phyloP scores from a whole-genome alignment of 2,888 invertebrate species.

The Calliscelio sp. region DNA sequence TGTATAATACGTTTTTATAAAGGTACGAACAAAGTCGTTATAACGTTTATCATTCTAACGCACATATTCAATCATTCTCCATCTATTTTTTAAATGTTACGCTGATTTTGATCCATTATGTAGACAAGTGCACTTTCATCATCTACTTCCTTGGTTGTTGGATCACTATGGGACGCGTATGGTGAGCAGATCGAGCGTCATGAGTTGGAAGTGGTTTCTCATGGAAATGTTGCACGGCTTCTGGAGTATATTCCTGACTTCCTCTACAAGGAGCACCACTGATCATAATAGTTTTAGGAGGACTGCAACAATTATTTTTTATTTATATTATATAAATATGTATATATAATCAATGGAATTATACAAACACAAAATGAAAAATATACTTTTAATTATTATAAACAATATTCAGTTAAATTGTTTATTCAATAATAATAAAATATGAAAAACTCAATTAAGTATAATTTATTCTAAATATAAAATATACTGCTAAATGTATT shows the following conservation, averaged over 20 bases:
- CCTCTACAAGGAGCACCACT: conserved; percentile 93
- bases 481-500: too few relatives aligned
- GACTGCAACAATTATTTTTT: conserved; percentile 86
- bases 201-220: conserved; percentile 91
- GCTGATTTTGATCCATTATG: conserved; percentile 49
- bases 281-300: conserved; percentile 91
- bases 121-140: not conserved
- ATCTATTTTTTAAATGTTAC: conserved; percentile 44
- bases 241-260: conserved; percentile 95
- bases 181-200: conserved; percentile 87
- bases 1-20: not conserved
- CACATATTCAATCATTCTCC: conserved; percentile 43
- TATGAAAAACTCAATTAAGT: too few relatives aligned
- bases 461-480: too few relatives aligned
- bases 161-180: conserved; percentile 90
- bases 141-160: conserved; percentile 95
- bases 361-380: too few relatives aligned
- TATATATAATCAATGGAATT: too few relatives aligned
- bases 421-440: too few relatives aligned
- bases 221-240: conserved; percentile 94
- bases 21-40: not conserved
- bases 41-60: conserved; percentile 2
- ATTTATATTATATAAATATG: too few relatives aligned
- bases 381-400: too few relatives aligned
- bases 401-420: too few relatives aligned